A percentile compares a stretch with the other conserved stretches of the same genome.
Evolutionary conservation across 1,140 invertebrate genomes (phyloP).

Genomic region (Macrotrachela quadricornifera): DNA sequence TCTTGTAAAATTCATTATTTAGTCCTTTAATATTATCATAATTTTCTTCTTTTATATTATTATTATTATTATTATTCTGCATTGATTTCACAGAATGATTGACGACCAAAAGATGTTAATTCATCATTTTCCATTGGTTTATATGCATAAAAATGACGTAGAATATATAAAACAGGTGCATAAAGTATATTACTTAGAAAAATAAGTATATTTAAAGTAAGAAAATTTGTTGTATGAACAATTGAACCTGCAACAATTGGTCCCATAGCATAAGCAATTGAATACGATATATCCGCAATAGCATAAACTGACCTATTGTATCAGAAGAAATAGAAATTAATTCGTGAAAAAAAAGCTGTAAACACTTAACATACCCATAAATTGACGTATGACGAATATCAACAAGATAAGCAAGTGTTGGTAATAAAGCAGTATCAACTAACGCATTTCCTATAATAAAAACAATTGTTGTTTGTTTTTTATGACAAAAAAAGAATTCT

Average conservation of each 20-base stretch:
- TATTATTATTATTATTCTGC: no score
- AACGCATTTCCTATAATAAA: slow-evolving; percentile 38
- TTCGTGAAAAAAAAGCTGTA: no score
- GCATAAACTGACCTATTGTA: slow-evolving; percentile 53
- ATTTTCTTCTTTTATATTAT: no score
- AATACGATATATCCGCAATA: slow-evolving; percentile 98
- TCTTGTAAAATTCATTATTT: no score
- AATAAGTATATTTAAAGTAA: slow-evolving; percentile 77
- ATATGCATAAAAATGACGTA: slow-evolving; percentile 81
- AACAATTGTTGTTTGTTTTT: no score
- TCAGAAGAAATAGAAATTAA: no score
- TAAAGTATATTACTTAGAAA: slow-evolving; percentile 79
- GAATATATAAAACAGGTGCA: slow-evolving; percentile 63
- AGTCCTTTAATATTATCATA: no score
- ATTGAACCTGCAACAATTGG: slow-evolving; percentile 92
- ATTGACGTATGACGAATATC: slow-evolving; percentile 78
- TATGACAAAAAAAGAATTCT: no score
- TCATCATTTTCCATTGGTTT: slow-evolving; percentile 64
- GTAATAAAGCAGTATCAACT: slow-evolving; percentile 87
- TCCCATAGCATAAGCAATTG: slow-evolving; percentile 87
- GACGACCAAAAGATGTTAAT: slow-evolving; percentile 16
- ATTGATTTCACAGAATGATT: no score
- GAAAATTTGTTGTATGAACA: slow-evolving; percentile 81
- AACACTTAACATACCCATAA: slow-evolving; percentile 45
- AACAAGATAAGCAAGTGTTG: slow-evolving; percentile 83